Evolutionary conservation across 2,888 invertebrate genomes (phyloP).

Genomic region (Apodemia zela): DNA sequence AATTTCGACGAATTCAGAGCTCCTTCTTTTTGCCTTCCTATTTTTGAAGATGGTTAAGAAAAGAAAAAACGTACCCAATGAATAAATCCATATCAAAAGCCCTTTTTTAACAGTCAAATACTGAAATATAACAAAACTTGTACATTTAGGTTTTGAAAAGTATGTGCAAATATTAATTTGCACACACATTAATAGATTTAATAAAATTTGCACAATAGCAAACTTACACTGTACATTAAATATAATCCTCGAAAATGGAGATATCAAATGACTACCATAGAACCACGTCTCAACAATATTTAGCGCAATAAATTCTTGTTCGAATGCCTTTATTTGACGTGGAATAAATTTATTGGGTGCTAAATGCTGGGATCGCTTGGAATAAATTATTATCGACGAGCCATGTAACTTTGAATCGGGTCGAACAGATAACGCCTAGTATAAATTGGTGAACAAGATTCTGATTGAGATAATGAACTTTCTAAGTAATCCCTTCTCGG

Average conservation of each 20-base stretch:
- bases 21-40: too few species aligned
- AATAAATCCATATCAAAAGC: too few species aligned
- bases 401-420: conserved; percentile 31
- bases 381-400: conserved; percentile 52
- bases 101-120: too few species aligned
- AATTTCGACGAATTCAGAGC: too few species aligned
- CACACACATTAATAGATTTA: too few species aligned
- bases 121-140: too few species aligned
- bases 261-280: conserved; percentile 1
- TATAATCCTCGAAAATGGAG: neutral
- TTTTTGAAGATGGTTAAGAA: too few species aligned
- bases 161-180: too few species aligned
- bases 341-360: conserved; percentile 66
- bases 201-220: neutral
- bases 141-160: too few species aligned
- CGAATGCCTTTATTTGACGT: conserved; percentile 45
- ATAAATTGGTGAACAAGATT: conserved; percentile 15
- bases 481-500: conserved; percentile 8
- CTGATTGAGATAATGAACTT: conserved; percentile 16
- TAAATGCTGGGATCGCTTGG: conserved; percentile 48
- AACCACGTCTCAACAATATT: conserved; percentile 16
- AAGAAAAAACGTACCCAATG: too few species aligned
- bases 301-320: conserved; percentile 36
- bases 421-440: conserved; percentile 23
- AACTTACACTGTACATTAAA: neutral